Evolutionary conservation across 37 sponge, comb jelly and placozoan species (phyloP), one percentile per base, ranked within the genome.

Genomic region (Spongia lamella): DNA sequence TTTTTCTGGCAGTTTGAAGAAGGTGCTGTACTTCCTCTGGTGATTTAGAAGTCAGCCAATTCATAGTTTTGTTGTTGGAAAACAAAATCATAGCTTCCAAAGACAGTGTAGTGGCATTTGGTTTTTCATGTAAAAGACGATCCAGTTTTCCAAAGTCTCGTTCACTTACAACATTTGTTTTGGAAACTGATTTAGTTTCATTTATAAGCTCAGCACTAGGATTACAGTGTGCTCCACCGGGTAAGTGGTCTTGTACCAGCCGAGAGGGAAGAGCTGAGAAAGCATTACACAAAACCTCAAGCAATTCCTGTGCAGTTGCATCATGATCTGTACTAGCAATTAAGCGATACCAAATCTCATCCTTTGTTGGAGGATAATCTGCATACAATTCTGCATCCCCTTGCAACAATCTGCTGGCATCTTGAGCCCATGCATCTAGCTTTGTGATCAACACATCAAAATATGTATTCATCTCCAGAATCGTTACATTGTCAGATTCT

Each of bases 11-110:
- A 7, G 19, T 70, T 15, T 39, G 11, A 5, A 79, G 55, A 13
- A 79, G 19, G 1, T 30, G 59, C 31, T 67, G 25, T 32, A 21
- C n/a, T 21, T 68, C 70, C 14, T 66, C 29, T 11, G n/a, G 47
- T 37, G 79, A 38, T 38, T 79, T 66, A 27, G 57, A 7, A 30
- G 17, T 7, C 16, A 81, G 66, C 82, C 82, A 81, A 24, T 61
- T 30, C 33, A 56, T 22, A 17, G 82, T 81, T 37, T 81, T 81
- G 58, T 81, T 81, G 29, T 72, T 73, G 13, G 66, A 61, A 38
- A 72, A 81, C 67, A 81, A 36, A 21, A 81, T 64, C 52, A 81
- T 31, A 6, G 22, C 58, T 63, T 81, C 74, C 29, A 81, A 17
- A n/a, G 73, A 37, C 20, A 72, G 16, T 3, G 58, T 53, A 36